phyloP scores from a whole-genome alignment of 2,113 vertebrate genomes.

The Ailuropoda melanoleuca region DNA sequence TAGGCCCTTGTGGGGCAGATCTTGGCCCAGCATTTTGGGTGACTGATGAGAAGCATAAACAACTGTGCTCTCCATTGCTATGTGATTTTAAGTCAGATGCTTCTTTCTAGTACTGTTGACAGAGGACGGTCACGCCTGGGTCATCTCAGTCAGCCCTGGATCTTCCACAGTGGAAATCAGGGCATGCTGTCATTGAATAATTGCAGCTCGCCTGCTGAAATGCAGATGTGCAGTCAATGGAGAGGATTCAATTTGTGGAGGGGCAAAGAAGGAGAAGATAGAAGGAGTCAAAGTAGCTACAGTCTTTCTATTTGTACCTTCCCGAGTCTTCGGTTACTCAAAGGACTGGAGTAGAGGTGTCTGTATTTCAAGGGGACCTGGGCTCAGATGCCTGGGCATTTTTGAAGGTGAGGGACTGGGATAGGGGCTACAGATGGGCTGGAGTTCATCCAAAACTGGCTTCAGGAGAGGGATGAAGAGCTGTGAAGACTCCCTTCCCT shows the following conservation, averaged over 20 bases:
- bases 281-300: background rate
- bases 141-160: background rate
- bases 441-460: background rate
- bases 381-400: background rate
- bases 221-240: conserved; percentile 8
- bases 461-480: background rate
- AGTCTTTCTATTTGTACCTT: background rate
- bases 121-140: background rate
- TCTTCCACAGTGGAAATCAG: background rate
- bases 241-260: conserved; percentile 24
- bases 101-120: background rate
- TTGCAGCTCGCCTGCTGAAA: background rate
- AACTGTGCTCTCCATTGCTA: background rate
- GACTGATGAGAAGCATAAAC: background rate
- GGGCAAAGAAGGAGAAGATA: background rate
- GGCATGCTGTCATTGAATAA: conserved; percentile 20
- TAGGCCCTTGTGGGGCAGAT: background rate
- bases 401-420: background rate
- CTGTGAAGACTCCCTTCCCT: background rate
- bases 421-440: background rate
- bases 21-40: background rate
- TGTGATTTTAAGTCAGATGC: conserved; percentile 16
- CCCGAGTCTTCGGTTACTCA: background rate
- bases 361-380: background rate
- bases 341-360: background rate